These are phyloP conservation scores for Dioctria linearis DNA, from an alignment of 2,888 invertebrate species.

Conservation along the genomic window DNA sequence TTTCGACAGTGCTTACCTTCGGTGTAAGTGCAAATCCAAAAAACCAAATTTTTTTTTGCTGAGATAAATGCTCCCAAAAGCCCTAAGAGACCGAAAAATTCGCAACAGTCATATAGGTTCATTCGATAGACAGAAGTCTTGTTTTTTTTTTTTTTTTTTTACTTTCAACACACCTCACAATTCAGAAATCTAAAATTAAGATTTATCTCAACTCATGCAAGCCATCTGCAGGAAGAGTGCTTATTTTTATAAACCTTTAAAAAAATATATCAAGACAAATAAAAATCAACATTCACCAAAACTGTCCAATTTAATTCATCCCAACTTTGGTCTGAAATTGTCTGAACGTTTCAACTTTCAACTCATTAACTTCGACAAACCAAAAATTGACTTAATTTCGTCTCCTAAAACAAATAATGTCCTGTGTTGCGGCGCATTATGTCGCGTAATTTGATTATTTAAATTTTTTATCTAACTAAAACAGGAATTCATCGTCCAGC, in stretches of 20 bases:
- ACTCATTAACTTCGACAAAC: slow-evolving; percentile 36
- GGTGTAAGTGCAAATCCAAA: too few relatives aligned
- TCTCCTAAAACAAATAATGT: slow-evolving; percentile 29
- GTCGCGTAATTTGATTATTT: slow-evolving; percentile 50
- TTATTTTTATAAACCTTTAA: not conserved
- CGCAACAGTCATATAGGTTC: too few relatives aligned
- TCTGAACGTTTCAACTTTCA: slow-evolving; percentile 18
- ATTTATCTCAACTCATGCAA: too few relatives aligned
- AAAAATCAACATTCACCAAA: slow-evolving; percentile 9
- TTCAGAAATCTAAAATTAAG: too few relatives aligned
- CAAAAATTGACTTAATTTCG: not conserved
- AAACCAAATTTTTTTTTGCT: too few relatives aligned
- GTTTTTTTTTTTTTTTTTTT: too few relatives aligned
- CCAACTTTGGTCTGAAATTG: not conserved
- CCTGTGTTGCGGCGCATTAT: slow-evolving; percentile 43
- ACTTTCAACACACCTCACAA: too few relatives aligned
- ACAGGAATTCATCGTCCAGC: not conserved
- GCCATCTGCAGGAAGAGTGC: too few relatives aligned
- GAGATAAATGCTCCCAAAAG: too few relatives aligned
- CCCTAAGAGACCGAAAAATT: too few relatives aligned
- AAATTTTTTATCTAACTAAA: slow-evolving; percentile 27
- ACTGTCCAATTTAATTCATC: not conserved
- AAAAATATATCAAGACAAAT: slow-evolving; percentile 34
- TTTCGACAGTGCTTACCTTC: too few relatives aligned
- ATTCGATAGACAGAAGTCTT: too few relatives aligned